Evolutionary conservation across 2,888 invertebrate genomes (phyloP), one percentile per base, ranked within the genome.

Genomic region (Steinernema carpocapsae): DNA sequence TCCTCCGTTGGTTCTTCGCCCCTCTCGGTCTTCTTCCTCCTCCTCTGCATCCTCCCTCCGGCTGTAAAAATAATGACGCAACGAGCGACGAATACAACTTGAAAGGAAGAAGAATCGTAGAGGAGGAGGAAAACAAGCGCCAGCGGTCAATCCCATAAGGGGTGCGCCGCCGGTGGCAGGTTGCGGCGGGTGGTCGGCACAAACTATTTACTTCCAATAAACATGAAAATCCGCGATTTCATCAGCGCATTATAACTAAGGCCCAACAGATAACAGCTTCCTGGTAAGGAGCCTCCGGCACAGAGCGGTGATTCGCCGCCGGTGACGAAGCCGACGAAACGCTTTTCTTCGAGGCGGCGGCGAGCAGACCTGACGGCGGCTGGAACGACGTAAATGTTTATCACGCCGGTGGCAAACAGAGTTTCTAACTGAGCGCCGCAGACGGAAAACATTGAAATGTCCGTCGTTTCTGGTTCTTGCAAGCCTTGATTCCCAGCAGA

Each of bases 11-110:
- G 48, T 48, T 19, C n/a, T n/a, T n/a, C n/a, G n/a, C n/a, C n/a
- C n/a, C 48, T 17, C n/a, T 48, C 4, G n/a, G 3, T 17, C 24
- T 56, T 56, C 56, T 24, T 26, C 56, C 56, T 56, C 56, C n/a
- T 43, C 43, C 56, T 26, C 56, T 56, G 24, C 56, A 26, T 12
- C 56, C 6, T 56, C 26, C 24, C 24, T 56, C 26, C 24, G 56
- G 56, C 56, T 56, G 56, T 56, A 56, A 56, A 56, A 56, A 26
- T 56, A 56, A 56, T 56, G 56, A 56, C 56, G 56, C 51, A 6
- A 10, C 19, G 51, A 51, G 17, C 19, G 56, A 26, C 22, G 56
- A 26, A 56, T 12, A 26, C 56, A 56, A 56, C 26, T 56, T 56
- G 56, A 56, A 56, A 48, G 56, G 56, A 19, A 4, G 48, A 56